These are phyloP conservation scores for Phymanthus crucifer DNA, from an alignment of 92 coral and sea anemone species.

Conservation along the genomic window DNA sequence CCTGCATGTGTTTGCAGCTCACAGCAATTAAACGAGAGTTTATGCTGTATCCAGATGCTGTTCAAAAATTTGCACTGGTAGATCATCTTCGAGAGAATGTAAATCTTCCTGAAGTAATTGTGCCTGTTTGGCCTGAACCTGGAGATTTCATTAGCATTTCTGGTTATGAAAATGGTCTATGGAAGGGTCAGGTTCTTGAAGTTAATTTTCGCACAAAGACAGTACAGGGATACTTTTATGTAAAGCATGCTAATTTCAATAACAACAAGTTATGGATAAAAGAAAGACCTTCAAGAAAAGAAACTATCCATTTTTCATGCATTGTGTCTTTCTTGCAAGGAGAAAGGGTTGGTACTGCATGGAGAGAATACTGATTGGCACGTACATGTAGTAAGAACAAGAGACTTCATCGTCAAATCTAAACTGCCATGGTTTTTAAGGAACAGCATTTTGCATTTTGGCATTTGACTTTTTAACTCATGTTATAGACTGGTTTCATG, in stretches of 20 bases:
- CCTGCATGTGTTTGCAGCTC: not conserved
- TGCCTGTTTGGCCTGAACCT: constrained; percentile 51
- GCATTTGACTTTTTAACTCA: too few relatives aligned
- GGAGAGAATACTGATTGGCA: too few relatives aligned
- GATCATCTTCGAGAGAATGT: not conserved
- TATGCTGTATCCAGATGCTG: constrained; percentile 19
- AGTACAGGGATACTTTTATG: constrained; percentile 46
- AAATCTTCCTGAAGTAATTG: constrained; percentile 42
- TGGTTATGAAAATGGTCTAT: constrained; percentile 38
- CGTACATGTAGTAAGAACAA: too few relatives aligned
- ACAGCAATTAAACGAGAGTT: not conserved
- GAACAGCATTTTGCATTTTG: too few relatives aligned
- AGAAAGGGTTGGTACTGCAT: constrained; percentile 33
- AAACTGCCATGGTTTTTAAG: too few relatives aligned
- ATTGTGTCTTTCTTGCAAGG: constrained; percentile 39
- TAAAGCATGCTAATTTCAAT: constrained; percentile 50
- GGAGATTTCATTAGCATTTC: constrained; percentile 37
- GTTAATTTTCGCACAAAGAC: constrained; percentile 33
- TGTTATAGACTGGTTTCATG: too few relatives aligned
- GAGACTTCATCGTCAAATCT: too few relatives aligned
- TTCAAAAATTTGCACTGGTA: not conserved
- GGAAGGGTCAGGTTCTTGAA: constrained; percentile 41
- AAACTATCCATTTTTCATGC: constrained; percentile 39
- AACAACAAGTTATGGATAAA: constrained; percentile 57
- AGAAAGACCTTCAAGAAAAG: constrained; percentile 45